Conservation (phyloP, 2,888 invertebrate species). For the Phymatocera aterrima region DNA sequence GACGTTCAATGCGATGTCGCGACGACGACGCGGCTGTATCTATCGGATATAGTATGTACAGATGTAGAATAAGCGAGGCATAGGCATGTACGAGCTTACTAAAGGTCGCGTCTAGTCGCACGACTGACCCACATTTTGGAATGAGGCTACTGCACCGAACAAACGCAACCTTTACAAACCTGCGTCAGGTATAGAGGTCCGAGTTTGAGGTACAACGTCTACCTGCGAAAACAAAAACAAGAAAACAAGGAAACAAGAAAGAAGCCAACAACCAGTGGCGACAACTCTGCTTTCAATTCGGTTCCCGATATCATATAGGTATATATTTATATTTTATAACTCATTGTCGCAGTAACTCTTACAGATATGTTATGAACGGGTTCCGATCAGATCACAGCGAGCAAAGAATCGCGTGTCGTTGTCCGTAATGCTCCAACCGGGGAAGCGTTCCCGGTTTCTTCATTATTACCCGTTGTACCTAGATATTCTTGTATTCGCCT, state of each 20-base stretch:
- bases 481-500: constrained; percentile 10
- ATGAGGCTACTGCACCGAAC: constrained; percentile 28
- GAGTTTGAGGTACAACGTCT: neutral
- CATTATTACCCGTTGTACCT: too few species aligned
- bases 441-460: constrained; percentile 24
- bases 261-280: too few species aligned
- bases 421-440: neutral
- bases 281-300: too few species aligned
- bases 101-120: constrained; percentile 40
- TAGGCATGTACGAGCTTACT: neutral
- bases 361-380: too few species aligned
- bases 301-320: too few species aligned
- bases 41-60: too few species aligned
- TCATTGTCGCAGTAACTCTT: too few species aligned
- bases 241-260: neutral
- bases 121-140: constrained; percentile 42
- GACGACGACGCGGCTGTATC: too few species aligned
- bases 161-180: constrained; percentile 29
- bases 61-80: too few species aligned
- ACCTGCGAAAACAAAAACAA: neutral
- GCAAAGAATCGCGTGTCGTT: constrained; percentile 21
- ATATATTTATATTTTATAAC: too few species aligned
- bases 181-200: too few species aligned
- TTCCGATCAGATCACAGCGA: constrained; percentile 9
- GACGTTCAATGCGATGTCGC: constrained; percentile 5